phyloP scores from a whole-genome alignment of 2,113 vertebrate species.

The Prionailurus bengalensis region DNA sequence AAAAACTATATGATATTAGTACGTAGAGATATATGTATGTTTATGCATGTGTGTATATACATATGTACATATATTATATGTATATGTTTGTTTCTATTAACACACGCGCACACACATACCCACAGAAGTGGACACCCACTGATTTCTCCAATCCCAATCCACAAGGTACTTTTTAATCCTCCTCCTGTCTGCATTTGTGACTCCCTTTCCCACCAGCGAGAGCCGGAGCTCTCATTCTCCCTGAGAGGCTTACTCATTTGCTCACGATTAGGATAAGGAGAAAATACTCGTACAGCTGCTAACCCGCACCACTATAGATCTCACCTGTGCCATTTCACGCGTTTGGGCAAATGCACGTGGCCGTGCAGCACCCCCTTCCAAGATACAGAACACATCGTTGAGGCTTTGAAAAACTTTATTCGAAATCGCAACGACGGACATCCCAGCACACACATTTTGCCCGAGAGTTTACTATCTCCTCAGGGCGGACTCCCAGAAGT shows the following conservation, averaged over 20 bases:
- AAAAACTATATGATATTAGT: not conserved
- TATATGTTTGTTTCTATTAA: not conserved
- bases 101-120: not conserved
- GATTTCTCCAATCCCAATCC: no score
- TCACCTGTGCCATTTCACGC: accelerated
- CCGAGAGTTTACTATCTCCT: not conserved
- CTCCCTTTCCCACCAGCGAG: not conserved
- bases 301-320: accelerated
- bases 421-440: not conserved
- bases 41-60: not conserved
- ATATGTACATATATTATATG: not conserved
- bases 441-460: not conserved
- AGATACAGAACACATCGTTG: not conserved
- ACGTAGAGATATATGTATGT: accelerated
- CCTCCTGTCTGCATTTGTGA: not conserved
- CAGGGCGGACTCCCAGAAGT: not conserved
- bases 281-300: not conserved
- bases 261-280: not conserved
- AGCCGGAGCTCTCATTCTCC: not conserved
- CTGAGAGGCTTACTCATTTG: not conserved
- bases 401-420: no score
- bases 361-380: not conserved
- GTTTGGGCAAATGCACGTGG: accelerated
- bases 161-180: no score
- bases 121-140: not conserved